Base-by-base conservation (phyloP, 2,797 vertebrate species). In the Psittacula echo region DNA sequence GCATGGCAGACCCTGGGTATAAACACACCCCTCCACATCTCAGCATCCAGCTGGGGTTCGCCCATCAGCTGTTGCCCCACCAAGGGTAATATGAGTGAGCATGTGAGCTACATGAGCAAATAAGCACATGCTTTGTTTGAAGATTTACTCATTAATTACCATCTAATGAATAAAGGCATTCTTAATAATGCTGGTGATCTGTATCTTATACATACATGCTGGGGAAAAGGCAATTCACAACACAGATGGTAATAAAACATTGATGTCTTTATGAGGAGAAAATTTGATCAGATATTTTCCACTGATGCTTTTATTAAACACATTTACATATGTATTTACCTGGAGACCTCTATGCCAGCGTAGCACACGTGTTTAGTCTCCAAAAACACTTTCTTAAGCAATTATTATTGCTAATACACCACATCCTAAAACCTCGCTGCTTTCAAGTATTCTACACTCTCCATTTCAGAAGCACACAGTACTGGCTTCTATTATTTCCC, bases 301-400 rank as follows among this genome's bases (percentile, higher is more conserved):
- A 29, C 45, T n/a, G 34, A 51, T 39, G 18, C 23, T 86, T 78
- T 78, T 54, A 78, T 42, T 42, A 56, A 80, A 54, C 0, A 10
- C 19, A 1, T 62, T 94, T 78, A 29, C 48, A 58, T 24, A 54
- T 13, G 4, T 78, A 74, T 42, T 80, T 84, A 83, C 41, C 37
- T 51, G 10, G 41, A 93, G 26, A 77, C 14, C 22, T 68, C 76
- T 66, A 19, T 42, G 70, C 51, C 70, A 78, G 29, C 12, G 9
- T 44, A 88, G 16, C 39, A 65, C 42, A 54, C 4, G 13, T 56
- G 62, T 70, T 93, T 70, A 85, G 22, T 42, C 42, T 87, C 78
- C 34, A 93, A 76, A 93, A 83, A 77, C 42, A 72, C 14, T 53
- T 51, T 76, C 56, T 78, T 54, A 71, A 70, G 44, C n/a, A 62